Conservation (phyloP, 2,888 invertebrate genomes). For the Meiosimyza decipiens region DNA sequence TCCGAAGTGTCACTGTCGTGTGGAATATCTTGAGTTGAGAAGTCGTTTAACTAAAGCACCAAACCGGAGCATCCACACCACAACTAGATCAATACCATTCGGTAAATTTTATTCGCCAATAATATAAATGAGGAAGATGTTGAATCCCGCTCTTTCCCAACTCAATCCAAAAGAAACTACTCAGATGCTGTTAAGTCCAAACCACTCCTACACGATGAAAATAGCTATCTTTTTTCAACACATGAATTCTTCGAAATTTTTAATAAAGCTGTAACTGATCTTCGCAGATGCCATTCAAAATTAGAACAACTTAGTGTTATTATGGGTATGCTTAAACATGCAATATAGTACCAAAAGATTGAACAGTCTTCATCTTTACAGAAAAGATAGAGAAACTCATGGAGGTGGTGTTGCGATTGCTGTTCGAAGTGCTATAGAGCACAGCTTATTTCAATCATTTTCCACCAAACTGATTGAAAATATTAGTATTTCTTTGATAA, state of each 20-base stretch:
- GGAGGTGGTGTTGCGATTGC: slow-evolving; percentile 7
- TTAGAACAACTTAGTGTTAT: neutral
- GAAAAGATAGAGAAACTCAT: neutral
- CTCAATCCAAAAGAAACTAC: neutral
- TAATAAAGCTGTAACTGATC: neutral
- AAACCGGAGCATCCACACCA: neutral
- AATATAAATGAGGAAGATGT: too few relatives aligned
- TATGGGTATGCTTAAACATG: slow-evolving; percentile 1
- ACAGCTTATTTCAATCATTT: neutral
- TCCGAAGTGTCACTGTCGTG: slow-evolving; percentile 8
- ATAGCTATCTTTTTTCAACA: neutral
- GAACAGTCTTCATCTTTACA: slow-evolving; percentile 4
- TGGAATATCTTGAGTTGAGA: slow-evolving; percentile 4
- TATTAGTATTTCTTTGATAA: neutral
- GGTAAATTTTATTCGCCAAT: too few relatives aligned
- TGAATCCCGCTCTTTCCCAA: neutral
- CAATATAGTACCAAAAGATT: neutral
- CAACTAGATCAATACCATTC: neutral
- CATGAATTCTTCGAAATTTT: neutral
- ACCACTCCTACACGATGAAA: neutral
- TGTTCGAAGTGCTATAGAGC: neutral
- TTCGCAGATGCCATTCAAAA: neutral
- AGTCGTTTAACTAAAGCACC: neutral
- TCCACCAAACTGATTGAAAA: too few relatives aligned
- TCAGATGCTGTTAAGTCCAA: neutral